Conservation (phyloP, 2,888 invertebrate species). For the Lutraria lutraria region DNA sequence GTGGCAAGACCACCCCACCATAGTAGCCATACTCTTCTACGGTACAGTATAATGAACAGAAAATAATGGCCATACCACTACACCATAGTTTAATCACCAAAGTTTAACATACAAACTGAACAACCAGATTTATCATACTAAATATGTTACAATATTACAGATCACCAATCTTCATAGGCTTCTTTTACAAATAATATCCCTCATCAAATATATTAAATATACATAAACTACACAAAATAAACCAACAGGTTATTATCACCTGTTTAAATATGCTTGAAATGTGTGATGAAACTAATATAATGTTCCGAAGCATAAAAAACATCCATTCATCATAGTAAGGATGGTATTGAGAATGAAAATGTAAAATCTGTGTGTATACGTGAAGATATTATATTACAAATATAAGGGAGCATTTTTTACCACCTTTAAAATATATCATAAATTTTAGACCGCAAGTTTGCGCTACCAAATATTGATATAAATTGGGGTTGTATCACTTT, state of each 20-base stretch:
- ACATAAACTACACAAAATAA: constrained; percentile 10
- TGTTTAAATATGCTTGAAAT: neutral
- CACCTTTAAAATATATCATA: neutral
- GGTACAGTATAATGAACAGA: neutral
- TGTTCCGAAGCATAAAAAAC: neutral
- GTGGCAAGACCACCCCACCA: neutral
- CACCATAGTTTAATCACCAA: neutral
- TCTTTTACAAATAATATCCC: constrained; percentile 9
- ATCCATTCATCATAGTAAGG: neutral
- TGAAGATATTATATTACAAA: neutral
- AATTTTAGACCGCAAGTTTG: neutral
- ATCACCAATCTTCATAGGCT: neutral
- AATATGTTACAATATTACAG: neutral
- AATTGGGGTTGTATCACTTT: too few species aligned
- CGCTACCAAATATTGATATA: neutral
- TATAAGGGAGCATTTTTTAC: neutral
- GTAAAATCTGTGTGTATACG: neutral
- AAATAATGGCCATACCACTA: neutral
- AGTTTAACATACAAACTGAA: neutral
- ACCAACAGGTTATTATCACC: neutral
- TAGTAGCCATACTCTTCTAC: neutral
- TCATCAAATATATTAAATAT: constrained; percentile 18
- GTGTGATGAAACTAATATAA: neutral
- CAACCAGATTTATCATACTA: neutral
- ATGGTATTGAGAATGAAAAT: neutral